Evolutionary conservation across 1,140 invertebrate species (phyloP).

Genomic region (Meteorus sp.): DNA sequence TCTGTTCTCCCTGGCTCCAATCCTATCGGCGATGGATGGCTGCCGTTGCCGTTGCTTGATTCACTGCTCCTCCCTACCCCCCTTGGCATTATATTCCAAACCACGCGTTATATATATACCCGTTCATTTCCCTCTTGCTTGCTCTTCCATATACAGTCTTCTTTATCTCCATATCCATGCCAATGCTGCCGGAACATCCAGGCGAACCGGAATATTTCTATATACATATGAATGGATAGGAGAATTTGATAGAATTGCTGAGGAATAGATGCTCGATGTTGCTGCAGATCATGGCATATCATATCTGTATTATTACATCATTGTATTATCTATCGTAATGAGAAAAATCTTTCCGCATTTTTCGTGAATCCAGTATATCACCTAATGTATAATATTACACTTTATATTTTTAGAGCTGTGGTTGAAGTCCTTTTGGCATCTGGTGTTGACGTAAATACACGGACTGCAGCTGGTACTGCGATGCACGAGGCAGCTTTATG

Average conservation of each 20-base stretch:
- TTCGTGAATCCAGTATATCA: too few species aligned
- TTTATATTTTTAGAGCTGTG: slow-evolving; percentile 68
- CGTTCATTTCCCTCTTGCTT: slow-evolving; percentile 14
- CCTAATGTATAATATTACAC: slow-evolving; percentile 6
- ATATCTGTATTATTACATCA: too few species aligned
- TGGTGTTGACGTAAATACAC: slow-evolving; percentile 87
- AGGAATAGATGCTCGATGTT: slow-evolving; percentile 14
- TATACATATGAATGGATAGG: slow-evolving; percentile 7
- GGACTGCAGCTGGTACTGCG: slow-evolving; percentile 86
- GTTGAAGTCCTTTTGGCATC: slow-evolving; percentile 80
- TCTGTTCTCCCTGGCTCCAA: slow-evolving; percentile 43
- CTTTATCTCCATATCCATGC: not conserved
- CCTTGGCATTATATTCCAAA: slow-evolving; percentile 24
- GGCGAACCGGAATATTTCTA: slow-evolving; percentile 20
- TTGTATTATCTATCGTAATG: too few species aligned
- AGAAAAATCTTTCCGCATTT: too few species aligned
- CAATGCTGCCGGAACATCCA: slow-evolving; percentile 8
- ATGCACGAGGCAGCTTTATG: slow-evolving; percentile 94
- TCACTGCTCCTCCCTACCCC: too few species aligned
- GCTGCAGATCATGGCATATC: not conserved
- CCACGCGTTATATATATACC: slow-evolving; percentile 2
- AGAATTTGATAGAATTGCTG: slow-evolving; percentile 14
- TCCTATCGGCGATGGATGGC: slow-evolving; percentile 46
- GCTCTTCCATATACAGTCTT: not conserved
- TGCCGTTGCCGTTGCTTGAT: slow-evolving; percentile 37